Conservation (phyloP, 2,797 vertebrate genomes). For the Myripristis jacobus region DNA sequence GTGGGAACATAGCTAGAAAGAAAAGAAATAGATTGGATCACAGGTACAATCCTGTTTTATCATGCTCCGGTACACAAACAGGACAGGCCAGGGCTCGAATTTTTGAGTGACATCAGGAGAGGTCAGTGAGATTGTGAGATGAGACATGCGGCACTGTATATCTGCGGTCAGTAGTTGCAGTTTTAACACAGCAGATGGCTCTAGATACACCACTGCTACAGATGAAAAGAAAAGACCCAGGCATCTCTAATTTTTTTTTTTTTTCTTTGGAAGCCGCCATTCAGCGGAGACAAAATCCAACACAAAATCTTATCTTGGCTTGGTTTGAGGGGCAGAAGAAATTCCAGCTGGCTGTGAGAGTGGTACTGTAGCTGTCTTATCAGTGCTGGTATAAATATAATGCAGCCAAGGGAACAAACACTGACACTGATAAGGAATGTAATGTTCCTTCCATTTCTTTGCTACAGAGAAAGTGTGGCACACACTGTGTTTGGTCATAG, state of each 20-base stretch:
- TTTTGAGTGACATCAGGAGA: slow-evolving; percentile 44
- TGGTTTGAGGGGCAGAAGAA: slow-evolving; percentile 38
- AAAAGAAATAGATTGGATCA: slow-evolving; percentile 47
- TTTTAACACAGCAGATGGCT: slow-evolving; percentile 52
- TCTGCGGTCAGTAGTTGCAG: slow-evolving; percentile 46
- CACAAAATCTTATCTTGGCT: slow-evolving; percentile 57
- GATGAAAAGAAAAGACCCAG: slow-evolving; percentile 39
- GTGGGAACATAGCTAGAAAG: slow-evolving; percentile 30
- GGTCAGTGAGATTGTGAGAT: slow-evolving; percentile 41
- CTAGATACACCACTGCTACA: slow-evolving; percentile 41
- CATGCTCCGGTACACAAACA: slow-evolving; percentile 56
- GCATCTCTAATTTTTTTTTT: slow-evolving; percentile 18
- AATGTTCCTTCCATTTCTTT: slow-evolving; percentile 10
- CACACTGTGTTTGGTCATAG: not conserved
- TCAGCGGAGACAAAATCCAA: slow-evolving; percentile 47
- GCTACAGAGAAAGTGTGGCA: not conserved
- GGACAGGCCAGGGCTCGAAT: slow-evolving; percentile 35
- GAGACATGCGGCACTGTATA: slow-evolving; percentile 25
- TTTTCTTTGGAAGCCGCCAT: slow-evolving; percentile 46
- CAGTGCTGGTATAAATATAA: slow-evolving; percentile 36
- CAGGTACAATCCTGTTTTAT: slow-evolving; percentile 58
- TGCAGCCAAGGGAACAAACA: slow-evolving; percentile 33
- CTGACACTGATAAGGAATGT: slow-evolving; percentile 27
- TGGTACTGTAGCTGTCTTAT: slow-evolving; percentile 29
- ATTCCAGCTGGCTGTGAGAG: slow-evolving; percentile 26